A percentile compares a stretch with the other conserved stretches of the same genome.
Conservation (phyloP, 2,888 invertebrate species). For the Phaedon cochleariae region DNA sequence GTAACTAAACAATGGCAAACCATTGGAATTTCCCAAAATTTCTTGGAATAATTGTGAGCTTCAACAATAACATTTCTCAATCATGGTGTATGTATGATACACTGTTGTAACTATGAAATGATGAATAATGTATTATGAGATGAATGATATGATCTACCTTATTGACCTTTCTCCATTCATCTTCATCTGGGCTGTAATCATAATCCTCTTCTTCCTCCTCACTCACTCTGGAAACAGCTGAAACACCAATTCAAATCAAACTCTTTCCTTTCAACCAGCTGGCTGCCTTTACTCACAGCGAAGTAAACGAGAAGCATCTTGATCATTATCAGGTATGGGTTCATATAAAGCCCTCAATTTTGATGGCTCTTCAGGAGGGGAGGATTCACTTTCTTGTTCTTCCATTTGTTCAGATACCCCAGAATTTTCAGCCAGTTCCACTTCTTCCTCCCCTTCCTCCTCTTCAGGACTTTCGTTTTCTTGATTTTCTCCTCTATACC, state of each 20-base stretch:
- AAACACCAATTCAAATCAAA: constrained; percentile 24
- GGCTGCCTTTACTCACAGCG: constrained; percentile 58
- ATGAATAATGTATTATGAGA: background rate
- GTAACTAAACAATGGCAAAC: too few species aligned
- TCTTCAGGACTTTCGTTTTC: constrained; percentile 59
- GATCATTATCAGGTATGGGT: constrained; percentile 60
- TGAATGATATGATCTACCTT: constrained; percentile 51
- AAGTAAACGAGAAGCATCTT: constrained; percentile 64
- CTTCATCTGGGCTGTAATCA: constrained; percentile 84
- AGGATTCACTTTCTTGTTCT: constrained; percentile 53
- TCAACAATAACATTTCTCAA: too few species aligned
- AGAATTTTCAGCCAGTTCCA: constrained; percentile 61
- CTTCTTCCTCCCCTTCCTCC: constrained; percentile 62
- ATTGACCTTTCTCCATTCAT: constrained; percentile 82
- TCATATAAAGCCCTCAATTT: constrained; percentile 68
- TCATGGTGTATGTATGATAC: too few species aligned
- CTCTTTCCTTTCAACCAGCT: background rate
- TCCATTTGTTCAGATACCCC: constrained; percentile 63
- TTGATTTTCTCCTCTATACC: constrained; percentile 64
- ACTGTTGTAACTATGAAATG: too few species aligned
- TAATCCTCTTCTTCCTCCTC: constrained; percentile 82
- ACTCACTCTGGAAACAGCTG: constrained; percentile 76
- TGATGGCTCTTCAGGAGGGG: constrained; percentile 61
- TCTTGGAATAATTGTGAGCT: too few species aligned
- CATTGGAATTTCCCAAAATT: too few species aligned